Percentiles rank a stretch among this genome's conserved stretches.
Evolutionary conservation across 2,888 invertebrate species (phyloP).

Genomic region (Acrobeloides nanus): DNA sequence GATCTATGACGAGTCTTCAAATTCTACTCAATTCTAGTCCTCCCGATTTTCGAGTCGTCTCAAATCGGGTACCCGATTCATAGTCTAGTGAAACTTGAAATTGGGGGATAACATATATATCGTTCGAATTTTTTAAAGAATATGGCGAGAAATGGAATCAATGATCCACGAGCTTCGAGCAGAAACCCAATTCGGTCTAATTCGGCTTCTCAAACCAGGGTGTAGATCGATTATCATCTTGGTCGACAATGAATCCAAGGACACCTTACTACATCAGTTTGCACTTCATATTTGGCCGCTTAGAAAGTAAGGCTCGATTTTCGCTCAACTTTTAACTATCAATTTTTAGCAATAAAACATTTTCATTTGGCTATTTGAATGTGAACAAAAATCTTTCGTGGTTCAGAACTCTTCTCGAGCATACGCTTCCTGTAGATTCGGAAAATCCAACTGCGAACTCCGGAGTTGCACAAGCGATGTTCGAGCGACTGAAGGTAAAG

Average conservation of each 20-base stretch:
- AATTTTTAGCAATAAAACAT: slow-evolving; percentile 76
- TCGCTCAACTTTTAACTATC: background rate
- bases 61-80: too few relatives aligned
- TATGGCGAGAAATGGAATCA: slow-evolving; percentile 55
- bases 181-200: slow-evolving; percentile 88
- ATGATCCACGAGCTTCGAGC: slow-evolving; percentile 81
- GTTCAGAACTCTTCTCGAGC: slow-evolving; percentile 81
- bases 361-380: slow-evolving; percentile 85
- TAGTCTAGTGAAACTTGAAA: background rate
- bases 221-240: slow-evolving; percentile 84
- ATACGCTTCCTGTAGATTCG: slow-evolving; percentile 69
- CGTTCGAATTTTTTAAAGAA: slow-evolving; percentile 4
- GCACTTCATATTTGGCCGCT: slow-evolving; percentile 91
- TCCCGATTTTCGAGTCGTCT: background rate
- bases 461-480: background rate
- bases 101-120: background rate
- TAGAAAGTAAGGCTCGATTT: slow-evolving; percentile 67
- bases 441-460: slow-evolving; percentile 9
- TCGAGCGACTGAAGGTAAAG: slow-evolving; percentile 28
- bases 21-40: slow-evolving; percentile 2
- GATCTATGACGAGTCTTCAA: background rate
- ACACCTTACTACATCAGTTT: slow-evolving; percentile 79
- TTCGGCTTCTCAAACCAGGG: slow-evolving; percentile 83
- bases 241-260: slow-evolving; percentile 78
- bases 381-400: slow-evolving; percentile 84